Conservation (phyloP, 1,140 invertebrate genomes). For the Anastrepha ludens region DNA sequence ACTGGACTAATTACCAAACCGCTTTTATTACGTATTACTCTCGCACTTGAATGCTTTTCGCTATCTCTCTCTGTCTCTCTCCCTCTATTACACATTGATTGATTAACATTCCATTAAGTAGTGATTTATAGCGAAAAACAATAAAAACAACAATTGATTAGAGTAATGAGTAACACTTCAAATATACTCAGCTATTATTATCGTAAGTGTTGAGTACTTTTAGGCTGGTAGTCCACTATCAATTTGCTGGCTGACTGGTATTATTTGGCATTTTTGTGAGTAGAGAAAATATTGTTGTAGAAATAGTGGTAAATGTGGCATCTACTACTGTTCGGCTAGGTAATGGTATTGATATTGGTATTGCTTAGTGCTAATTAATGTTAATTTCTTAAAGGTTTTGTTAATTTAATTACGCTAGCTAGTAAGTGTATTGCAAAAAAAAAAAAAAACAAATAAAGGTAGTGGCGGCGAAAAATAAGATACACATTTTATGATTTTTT, state of each 20-base stretch:
- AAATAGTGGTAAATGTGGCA: not conserved
- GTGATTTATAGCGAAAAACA: not conserved
- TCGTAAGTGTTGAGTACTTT: constrained; percentile 20
- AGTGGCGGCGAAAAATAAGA: not conserved
- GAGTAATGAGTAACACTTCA: not conserved
- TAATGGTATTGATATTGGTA: not conserved
- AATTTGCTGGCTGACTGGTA: not conserved
- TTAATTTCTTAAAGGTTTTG: not conserved
- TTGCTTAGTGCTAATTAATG: constrained; percentile 6
- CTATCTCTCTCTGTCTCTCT: not conserved
- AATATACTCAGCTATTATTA: not conserved
- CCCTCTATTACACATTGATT: not conserved
- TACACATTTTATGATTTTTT: not conserved
- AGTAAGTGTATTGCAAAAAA: not conserved
- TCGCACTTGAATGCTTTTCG: not conserved
- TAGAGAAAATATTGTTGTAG: not conserved
- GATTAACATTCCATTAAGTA: not conserved
- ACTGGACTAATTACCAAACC: constrained; percentile 14
- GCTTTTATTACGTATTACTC: constrained; percentile 19
- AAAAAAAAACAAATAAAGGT: not conserved
- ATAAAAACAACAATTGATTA: not conserved
- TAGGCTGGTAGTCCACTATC: not conserved
- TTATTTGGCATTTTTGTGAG: not conserved
- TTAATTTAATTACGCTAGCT: not conserved
- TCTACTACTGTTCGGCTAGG: not conserved